Evolutionary conservation across 2,797 vertebrate genomes (phyloP), one percentile per base, ranked within the genome.

Genomic region (Serranus cabrilla): DNA sequence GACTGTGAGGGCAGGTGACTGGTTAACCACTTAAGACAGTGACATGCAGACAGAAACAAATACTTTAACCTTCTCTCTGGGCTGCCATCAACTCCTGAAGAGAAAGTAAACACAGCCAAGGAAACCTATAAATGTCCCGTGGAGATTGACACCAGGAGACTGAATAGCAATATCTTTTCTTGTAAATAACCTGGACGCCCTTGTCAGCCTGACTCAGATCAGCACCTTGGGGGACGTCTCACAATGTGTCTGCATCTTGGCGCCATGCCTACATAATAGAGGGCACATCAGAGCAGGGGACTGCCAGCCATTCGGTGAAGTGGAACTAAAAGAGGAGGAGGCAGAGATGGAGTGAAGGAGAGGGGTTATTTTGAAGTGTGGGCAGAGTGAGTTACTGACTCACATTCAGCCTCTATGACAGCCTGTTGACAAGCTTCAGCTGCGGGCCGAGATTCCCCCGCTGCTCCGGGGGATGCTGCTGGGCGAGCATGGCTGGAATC

Each of bases 361-460:
- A 75, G 40, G 47, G 81, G 57, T 50, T 80, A 70, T 86, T 75
- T 82, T 89, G 55, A 68, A 88, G 76, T 73, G 78, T 51, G 72
- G 73, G 77, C 66, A 63, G 71, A 66, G 79, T 70, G 81, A 84
- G 81, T 76, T 78, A 66, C 87, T 56, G 77, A 81, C 85, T 84
- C 74, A 50, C 75, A 61, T 80, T 74, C 76, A 76, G 84, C 71
- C 61, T 82, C 78, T 46, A 59, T 92, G 92, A 92, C 92, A 93
- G 89, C 86, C 75, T 81, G 78, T 69, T 93, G 93, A 94, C 91
- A 91, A 75, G 81, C 62, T 88, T 85, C 88, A 90, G 91, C 90
- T 93, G 92, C 81, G 45, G 82, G 86, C 49, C 52, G 63, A 81
- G 56, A 76, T 78, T 74, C 45, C 75, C 86, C 79, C 20, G 88